Evolutionary conservation across 2,888 invertebrate genomes (phyloP).

Genomic region (Pyrrhia umbra): DNA sequence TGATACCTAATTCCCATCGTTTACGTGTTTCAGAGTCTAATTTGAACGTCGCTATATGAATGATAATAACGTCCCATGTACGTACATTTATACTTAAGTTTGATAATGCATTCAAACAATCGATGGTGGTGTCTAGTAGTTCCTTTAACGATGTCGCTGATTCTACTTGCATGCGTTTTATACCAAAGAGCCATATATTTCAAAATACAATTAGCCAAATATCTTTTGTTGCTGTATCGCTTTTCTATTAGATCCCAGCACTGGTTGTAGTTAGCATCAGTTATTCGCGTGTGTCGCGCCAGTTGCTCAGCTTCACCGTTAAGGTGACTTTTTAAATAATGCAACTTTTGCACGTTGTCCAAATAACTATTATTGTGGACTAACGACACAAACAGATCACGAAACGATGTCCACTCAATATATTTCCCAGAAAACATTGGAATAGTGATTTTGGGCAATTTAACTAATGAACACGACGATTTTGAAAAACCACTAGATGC

Average conservation of each 20-base stretch:
- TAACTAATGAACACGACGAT: no score
- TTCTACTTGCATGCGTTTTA: conserved; percentile 10
- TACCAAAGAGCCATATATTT: conserved; percentile 10
- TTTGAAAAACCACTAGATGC: no score
- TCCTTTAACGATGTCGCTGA: conserved; percentile 18
- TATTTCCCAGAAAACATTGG: no score
- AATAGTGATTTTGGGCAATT: no score
- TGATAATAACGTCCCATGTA: conserved; percentile 42
- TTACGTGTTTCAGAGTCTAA: conserved; percentile 30
- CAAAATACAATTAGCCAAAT: conserved; percentile 30
- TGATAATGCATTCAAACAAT: conserved; percentile 37
- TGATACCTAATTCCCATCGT: conserved; percentile 40
- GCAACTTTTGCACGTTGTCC: conserved; percentile 12
- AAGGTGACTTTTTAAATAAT: conserved; percentile 9
- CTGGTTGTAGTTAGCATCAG: conserved; percentile 46
- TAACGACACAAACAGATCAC: no score
- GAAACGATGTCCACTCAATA: no score
- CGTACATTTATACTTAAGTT: conserved; percentile 22
- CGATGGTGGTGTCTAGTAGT: conserved; percentile 38
- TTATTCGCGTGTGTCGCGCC: conserved; percentile 51
- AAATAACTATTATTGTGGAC: not conserved
- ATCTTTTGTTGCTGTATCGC: conserved; percentile 55
- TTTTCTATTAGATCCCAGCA: conserved; percentile 51
- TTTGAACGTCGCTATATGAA: conserved; percentile 37
- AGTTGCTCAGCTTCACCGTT: conserved; percentile 48